phyloP scores from a whole-genome alignment of 2,113 vertebrate genomes.

The Petrocephalus zakoni region DNA sequence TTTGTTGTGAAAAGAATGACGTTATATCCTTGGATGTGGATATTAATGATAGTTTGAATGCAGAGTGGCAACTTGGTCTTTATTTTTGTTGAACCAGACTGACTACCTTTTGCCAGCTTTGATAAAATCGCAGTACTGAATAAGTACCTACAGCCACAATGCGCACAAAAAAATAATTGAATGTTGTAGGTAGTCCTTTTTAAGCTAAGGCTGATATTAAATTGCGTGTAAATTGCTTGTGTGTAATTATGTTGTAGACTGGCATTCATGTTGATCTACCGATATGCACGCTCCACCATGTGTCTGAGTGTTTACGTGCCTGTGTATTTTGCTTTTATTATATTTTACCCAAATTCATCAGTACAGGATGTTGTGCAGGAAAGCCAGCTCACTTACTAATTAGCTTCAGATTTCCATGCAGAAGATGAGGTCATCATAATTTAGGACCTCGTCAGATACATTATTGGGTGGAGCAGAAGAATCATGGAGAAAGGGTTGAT shows the following conservation, averaged over 20 bases:
- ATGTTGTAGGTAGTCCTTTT: neutral
- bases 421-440: constrained; percentile 5
- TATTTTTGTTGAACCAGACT: neutral
- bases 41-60: neutral
- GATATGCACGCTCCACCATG: neutral
- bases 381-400: constrained; percentile 5
- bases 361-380: neutral
- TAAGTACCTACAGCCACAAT: neutral
- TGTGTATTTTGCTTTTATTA: neutral
- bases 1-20: neutral
- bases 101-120: neutral
- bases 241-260: neutral
- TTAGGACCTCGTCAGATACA: neutral
- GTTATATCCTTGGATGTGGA: neutral
- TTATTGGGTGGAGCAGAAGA: neutral
- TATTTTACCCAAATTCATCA: neutral
- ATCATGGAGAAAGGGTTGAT: neutral
- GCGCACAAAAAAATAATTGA: neutral
- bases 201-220: neutral
- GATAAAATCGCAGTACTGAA: neutral
- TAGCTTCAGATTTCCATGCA: neutral
- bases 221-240: neutral
- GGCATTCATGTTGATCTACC: neutral
- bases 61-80: neutral
- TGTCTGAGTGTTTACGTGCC: neutral